phyloP scores from a whole-genome alignment of 2,113 vertebrate species.

The Campylomormyrus tamandua region DNA sequence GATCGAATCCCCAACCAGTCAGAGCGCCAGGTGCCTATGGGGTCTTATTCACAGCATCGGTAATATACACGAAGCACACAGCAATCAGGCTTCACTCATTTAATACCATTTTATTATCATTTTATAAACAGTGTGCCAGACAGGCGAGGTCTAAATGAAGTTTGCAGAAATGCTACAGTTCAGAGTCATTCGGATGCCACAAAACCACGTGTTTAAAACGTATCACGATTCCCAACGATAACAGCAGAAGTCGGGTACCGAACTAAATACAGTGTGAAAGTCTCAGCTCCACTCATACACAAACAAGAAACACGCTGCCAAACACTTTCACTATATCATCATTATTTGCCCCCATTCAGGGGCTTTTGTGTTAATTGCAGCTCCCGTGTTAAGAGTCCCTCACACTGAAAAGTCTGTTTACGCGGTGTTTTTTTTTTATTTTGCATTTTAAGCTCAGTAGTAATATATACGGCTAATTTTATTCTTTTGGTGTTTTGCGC shows the following conservation, averaged over 20 bases:
- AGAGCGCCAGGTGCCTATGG: not conserved
- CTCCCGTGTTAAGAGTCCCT: not conserved
- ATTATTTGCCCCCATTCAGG: not conserved
- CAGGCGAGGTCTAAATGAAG: slow-evolving; percentile 47
- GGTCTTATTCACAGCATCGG: not conserved
- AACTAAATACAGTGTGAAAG: not conserved
- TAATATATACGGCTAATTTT: not conserved
- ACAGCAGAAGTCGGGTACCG: not conserved
- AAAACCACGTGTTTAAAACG: slow-evolving; percentile 40
- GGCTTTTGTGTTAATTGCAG: not conserved
- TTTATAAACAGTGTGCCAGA: slow-evolving; percentile 59
- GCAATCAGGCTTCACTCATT: not conserved
- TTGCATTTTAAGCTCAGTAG: slow-evolving; percentile 5
- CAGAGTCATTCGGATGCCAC: slow-evolving; percentile 42
- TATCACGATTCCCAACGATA: not conserved
- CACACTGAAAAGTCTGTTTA: not conserved
- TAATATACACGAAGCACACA: not conserved
- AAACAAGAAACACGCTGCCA: not conserved
- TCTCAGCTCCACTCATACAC: not conserved
- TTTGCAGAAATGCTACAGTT: slow-evolving; percentile 35
- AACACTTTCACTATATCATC: not conserved
- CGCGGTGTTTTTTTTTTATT: not conserved
- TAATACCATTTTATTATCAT: slow-evolving; percentile 24
- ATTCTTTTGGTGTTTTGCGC: not conserved
- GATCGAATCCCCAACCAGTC: not conserved